Evolutionary conservation across 2,113 vertebrate species (phyloP), one percentile per base, ranked within the genome.

Genomic region (Geococcyx californianus): DNA sequence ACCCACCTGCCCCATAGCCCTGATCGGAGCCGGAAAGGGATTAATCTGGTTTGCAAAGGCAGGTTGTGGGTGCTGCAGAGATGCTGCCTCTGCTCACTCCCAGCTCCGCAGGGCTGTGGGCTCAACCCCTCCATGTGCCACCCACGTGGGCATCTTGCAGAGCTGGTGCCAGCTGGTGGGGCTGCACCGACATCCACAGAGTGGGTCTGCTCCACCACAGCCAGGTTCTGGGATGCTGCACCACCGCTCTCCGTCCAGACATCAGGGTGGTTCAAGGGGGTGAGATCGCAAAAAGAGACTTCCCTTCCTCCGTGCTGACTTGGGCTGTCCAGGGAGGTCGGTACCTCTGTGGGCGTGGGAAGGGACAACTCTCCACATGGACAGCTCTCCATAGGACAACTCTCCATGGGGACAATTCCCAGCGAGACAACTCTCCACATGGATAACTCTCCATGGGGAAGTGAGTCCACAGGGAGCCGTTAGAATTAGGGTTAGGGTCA

Each of bases 31-130:
- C 15, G 54, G 4, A 11, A 9, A 58, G 51, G 34, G 28, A 16
- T 0, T 1, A 16, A 9, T 42, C 11, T 3, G 0, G 4, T 26
- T 24, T 47, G 4, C 42, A 34, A 45, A 40, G 64, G 29, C 18
- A 47, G 15, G 66, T 21, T 54, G n/a, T 44, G 76, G 52, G 16
- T 34, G 31, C n/a, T 40, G 70, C 68, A n/a, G 80, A 49, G 67
- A 12, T 29, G 31, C 16, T 76, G 54, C 49, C 26, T 38, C 33
- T 10, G 64, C n/a, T 74, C 58, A 31, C 20, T 26, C 55, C 21
- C 56, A 60, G 44, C 47, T 69, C 60, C 10, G 60, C 1, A 1
- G 44, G 66, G 58, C 36, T 56, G 21, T 25, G 69, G 40, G 26
- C 16, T 89, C 9, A 36, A 33, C 20, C 40, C 49, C 14, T 44